These are phyloP conservation scores for Pan paniscus DNA, from an alignment of 2,113 vertebrate genomes.

Conservation along the genomic window DNA sequence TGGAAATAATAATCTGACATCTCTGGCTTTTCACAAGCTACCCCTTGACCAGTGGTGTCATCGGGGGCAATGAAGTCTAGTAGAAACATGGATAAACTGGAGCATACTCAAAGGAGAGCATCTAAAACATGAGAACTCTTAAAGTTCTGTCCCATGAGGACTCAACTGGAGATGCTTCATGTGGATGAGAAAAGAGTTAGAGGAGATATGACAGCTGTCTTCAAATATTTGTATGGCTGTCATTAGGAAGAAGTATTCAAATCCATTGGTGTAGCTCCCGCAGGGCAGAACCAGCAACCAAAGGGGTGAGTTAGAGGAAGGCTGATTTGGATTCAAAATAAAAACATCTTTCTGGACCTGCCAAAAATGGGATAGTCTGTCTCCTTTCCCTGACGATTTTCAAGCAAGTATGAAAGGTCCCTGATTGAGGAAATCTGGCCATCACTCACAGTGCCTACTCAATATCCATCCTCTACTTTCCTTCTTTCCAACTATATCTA, in stretches of 20 bases:
- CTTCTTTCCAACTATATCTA: not conserved
- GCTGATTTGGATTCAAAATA: not conserved
- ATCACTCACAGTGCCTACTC: not conserved
- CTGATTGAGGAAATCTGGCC: not conserved
- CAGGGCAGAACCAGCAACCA: not conserved
- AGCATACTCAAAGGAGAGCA: not conserved
- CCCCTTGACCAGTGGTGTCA: not conserved
- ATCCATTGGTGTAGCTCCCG: not conserved
- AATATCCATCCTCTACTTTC: not conserved
- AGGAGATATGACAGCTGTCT: not conserved
- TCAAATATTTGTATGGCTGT: not conserved
- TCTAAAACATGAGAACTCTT: not conserved
- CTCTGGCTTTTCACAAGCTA: not conserved
- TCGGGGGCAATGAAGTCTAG: not conserved
- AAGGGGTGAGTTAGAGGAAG: not conserved
- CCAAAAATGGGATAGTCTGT: not conserved
- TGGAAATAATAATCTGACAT: not conserved
- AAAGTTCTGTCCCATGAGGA: not conserved
- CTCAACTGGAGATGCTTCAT: not conserved
- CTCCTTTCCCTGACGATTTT: not conserved
- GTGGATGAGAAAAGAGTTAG: not conserved
- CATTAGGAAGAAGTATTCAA: not conserved
- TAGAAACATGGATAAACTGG: not conserved
- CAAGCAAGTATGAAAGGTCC: not conserved
- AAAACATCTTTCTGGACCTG: slow-evolving; percentile 34